Evolutionary conservation across 1,140 invertebrate species (phyloP).

Genomic region (Orchestia grillus): DNA sequence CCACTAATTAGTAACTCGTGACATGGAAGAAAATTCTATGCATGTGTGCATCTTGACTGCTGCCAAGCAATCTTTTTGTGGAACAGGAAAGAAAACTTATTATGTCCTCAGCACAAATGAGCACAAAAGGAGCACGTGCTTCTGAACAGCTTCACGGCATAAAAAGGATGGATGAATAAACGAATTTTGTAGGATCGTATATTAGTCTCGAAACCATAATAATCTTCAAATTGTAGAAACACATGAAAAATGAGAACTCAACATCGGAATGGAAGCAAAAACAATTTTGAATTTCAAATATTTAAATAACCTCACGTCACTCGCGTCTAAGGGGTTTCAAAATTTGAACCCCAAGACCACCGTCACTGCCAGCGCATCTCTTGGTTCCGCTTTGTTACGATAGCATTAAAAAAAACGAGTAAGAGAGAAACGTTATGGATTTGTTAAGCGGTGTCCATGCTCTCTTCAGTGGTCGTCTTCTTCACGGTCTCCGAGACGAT

Average conservation of each 20-base stretch:
- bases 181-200: not conserved
- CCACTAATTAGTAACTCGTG: too few species aligned
- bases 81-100: too few species aligned
- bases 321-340: not conserved
- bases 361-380: not conserved
- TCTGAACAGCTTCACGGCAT: too few species aligned
- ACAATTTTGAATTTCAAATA: not conserved
- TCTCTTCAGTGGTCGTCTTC: conserved; percentile 49
- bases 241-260: not conserved
- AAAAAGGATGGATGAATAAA: not conserved
- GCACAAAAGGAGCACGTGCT: too few species aligned
- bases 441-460: conserved; percentile 62
- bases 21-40: too few species aligned
- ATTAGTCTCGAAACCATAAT: not conserved
- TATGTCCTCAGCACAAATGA: too few species aligned
- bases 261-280: not conserved
- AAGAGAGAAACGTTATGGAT: not conserved
- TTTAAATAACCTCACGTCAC: not conserved
- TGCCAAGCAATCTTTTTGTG: too few species aligned
- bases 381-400: not conserved
- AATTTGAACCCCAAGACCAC: not conserved
- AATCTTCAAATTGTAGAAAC: not conserved
- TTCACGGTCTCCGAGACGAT: conserved; percentile 62
- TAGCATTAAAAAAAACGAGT: not conserved
- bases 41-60: too few species aligned